Base-by-base conservation (phyloP, 2,113 vertebrate genomes). In the Erinaceus europaeus region DNA sequence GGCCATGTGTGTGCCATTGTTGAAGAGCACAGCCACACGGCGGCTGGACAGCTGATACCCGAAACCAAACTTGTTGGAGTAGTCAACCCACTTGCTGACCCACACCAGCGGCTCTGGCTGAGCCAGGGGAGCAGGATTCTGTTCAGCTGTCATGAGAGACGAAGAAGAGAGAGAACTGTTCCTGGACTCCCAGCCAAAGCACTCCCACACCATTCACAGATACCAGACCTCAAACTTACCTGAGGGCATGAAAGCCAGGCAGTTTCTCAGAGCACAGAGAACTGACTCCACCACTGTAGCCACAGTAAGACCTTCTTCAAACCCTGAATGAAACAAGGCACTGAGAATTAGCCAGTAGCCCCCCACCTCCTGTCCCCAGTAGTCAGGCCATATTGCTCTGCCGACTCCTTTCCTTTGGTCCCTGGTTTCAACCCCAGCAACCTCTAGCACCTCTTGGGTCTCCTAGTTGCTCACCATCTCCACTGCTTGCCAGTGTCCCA, bases 81-180 rank as follows among this genome's bases (percentile, higher is more conserved):
- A 99, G 94, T 99, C 99, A 1, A 99, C 98, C 99, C 99, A 99
- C 95, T 99, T 99, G 85, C 98, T 99, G 93, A 99, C 99, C 99
- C 99, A 99, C 71, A 99, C 96, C 83, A 99, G 98, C 74, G 98
- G 98, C 87, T 98, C 98, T 0, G 98, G 98, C 79, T 98, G 96
- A 62, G 98, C 97, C 90, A 99, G 94, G 40, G 98, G 98, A 48
- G 98, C 98, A 0, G 98, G 98, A 88, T 99, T 99, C 94, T 97
- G 98, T 68, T 97, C 98, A 27, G 97, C 98, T 99, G 96, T 36
- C 68, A 48, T 38, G 50, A 44, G 81, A 91, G 71, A 71, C 15
- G n/a, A 89, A 44, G 29, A 13, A 64, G 27, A 18, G 92, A 64
- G 90, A 75, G 73, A 64, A 38, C 25, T 91, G 67, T 36, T 61